Base-by-base conservation (phyloP, 2,888 invertebrate genomes). In the Coenonympha arcania region DNA sequence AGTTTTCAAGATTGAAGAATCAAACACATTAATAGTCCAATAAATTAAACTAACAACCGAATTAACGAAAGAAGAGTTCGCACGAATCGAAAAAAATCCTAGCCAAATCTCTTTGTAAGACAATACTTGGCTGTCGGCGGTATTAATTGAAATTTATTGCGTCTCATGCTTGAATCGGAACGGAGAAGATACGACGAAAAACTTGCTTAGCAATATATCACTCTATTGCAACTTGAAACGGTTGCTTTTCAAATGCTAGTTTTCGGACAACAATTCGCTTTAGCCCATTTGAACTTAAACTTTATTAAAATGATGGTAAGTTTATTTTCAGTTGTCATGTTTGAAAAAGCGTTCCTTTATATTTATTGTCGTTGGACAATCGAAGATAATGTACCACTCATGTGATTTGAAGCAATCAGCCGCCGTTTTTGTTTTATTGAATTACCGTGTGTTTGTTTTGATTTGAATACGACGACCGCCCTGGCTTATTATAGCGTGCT, bases 131-230 rank as follows among this genome's bases (percentile, higher is more conserved):
- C 69, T 76, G 84, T 79, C 78, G 74, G 68, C 84, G 69, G 64
- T 66, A 73, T 73, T 84, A 81, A 86, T 86, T 85, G 81, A 85
- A 85, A 86, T 85, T 80, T 85, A 86, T 85, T 81, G 68, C 74
- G 71, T 72, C 70, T 78, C 73, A 67, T 70, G 68, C 67, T 66
- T 63, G 59, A 68, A 70, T 71, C 71, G 66, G 68, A 69, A 71
- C 69, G 66, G 67, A 76, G 73, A 65, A 69, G 71, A 66, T 70
- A 65, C 71, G 70, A 68, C 63, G 52, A 57, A 57, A 53, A 20
- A 30, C 19, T 11, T 9, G 26, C 26, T 55, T 60, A 50, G 59
- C 50, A 33, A 79, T 50, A 61, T 54, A 66, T 51, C 61, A 66
- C 63, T 66, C 58, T 76, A 71, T 47, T 2, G 0, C 5, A 6